phyloP scores from a whole-genome alignment of 2,113 vertebrate genomes.

The Ptilonorhynchus violaceus region DNA sequence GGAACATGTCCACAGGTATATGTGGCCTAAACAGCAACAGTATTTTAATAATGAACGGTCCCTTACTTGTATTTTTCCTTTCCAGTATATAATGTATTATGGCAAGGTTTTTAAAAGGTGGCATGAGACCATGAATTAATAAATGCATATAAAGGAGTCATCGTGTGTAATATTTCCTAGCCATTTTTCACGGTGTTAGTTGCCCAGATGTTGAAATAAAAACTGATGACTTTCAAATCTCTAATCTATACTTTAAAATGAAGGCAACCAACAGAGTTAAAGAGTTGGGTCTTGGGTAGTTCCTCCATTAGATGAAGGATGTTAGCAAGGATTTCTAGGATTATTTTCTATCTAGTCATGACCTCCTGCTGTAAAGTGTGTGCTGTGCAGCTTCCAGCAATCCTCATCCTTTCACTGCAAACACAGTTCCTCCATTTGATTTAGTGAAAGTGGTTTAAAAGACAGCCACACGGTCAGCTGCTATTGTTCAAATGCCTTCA shows the following conservation, averaged over 20 bases:
- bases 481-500: slow-evolving; percentile 50
- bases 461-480: slow-evolving; percentile 25
- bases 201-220: slow-evolving; percentile 3
- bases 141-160: not conserved
- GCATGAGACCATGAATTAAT: not conserved
- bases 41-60: not conserved
- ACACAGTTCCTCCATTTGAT: not conserved
- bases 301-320: not conserved
- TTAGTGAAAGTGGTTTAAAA: slow-evolving; percentile 45
- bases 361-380: not conserved
- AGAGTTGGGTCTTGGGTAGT: not conserved
- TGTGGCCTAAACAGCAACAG: not conserved
- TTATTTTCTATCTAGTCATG: not conserved
- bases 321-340: slow-evolving; percentile 13
- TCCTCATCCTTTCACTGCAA: not conserved
- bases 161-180: not conserved
- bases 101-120: not conserved
- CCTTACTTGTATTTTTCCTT: not conserved
- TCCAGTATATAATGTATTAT: not conserved
- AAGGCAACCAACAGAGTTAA: not conserved
- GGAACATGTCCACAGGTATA: not conserved
- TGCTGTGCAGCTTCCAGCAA: not conserved
- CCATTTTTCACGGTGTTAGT: not conserved
- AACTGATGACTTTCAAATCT: not conserved
- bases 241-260: not conserved